These are phyloP conservation scores for Dissostichus mawsoni DNA, from an alignment of 2,113 vertebrate species.

Conservation along the genomic window DNA sequence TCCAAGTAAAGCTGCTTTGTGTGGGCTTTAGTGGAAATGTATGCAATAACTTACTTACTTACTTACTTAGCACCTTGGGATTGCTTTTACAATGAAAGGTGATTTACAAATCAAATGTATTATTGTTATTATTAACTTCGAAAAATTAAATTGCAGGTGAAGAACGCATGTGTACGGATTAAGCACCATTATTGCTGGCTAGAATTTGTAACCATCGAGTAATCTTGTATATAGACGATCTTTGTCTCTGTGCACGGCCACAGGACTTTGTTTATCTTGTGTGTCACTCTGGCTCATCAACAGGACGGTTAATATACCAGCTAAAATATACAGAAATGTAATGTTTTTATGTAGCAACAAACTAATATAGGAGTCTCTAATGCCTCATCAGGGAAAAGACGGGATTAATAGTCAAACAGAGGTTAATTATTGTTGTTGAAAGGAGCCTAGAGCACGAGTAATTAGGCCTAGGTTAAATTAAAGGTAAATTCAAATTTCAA, in stretches of 20 bases:
- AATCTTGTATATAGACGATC: constrained; percentile 21
- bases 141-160: not conserved
- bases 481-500: not conserved
- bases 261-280: constrained; percentile 31
- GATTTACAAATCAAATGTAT: no score
- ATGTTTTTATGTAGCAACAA: not conserved
- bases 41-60: not conserved
- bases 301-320: not conserved
- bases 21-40: not conserved
- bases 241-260: not conserved
- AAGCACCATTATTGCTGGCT: not conserved
- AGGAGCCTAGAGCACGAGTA: not conserved
- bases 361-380: not conserved
- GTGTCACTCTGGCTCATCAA: not conserved
- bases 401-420: not conserved
- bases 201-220: not conserved
- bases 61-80: not conserved
- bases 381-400: not conserved
- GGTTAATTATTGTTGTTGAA: not conserved
- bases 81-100: no score
- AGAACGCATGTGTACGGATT: not conserved
- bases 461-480: not conserved
- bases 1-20: no score
- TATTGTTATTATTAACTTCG: not conserved
- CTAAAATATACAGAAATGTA: not conserved